Evolutionary conservation across 2,113 vertebrate genomes (phyloP).

Genomic region (Catharus fuscescens): DNA sequence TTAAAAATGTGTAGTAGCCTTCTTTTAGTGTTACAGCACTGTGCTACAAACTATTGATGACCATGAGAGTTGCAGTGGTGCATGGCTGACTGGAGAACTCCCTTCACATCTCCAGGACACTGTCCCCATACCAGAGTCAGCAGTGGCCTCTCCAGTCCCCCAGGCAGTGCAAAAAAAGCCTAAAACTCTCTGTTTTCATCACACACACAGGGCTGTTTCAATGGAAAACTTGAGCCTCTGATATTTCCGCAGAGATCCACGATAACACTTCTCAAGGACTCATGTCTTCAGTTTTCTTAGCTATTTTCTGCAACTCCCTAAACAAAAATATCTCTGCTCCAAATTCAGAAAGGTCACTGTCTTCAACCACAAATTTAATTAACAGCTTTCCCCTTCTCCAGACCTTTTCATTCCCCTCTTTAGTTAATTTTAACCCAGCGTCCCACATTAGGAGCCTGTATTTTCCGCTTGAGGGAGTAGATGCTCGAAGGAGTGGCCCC

Average conservation of each 20-base stretch:
- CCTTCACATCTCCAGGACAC: neutral
- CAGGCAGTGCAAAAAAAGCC: neutral
- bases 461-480: neutral
- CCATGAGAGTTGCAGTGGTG: neutral
- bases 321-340: slow-evolving; percentile 12
- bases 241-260: neutral
- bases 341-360: slow-evolving; percentile 10
- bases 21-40: neutral
- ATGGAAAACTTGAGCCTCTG: neutral
- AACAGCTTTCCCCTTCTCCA: neutral
- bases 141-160: neutral
- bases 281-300: neutral
- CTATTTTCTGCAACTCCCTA: slow-evolving; percentile 25
- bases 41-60: neutral
- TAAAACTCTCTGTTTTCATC: neutral
- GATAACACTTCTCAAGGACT: neutral
- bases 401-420: neutral
- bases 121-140: neutral
- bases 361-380: slow-evolving; percentile 6
- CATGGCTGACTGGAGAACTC: neutral
- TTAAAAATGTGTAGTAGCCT: neutral
- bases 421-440: slow-evolving; percentile 23
- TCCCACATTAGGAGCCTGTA: neutral
- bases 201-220: neutral
- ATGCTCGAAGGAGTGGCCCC: neutral